phyloP scores from a whole-genome alignment of 2,888 invertebrate genomes.

The Callinectes sapidus region DNA sequence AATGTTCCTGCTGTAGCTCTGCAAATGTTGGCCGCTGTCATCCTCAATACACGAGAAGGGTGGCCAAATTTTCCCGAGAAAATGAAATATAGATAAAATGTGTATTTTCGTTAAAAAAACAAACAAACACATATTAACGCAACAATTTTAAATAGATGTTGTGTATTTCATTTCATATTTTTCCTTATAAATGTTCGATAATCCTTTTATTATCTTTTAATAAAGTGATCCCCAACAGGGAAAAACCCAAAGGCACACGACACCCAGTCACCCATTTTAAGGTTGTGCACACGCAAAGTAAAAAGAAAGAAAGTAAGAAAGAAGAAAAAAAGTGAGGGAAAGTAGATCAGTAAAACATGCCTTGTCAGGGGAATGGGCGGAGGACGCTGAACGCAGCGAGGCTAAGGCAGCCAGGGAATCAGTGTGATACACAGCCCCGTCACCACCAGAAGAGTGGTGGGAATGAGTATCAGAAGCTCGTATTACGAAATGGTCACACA shows the following conservation, averaged over 20 bases:
- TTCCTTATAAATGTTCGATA: slow-evolving; percentile 2
- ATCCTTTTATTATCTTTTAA: background rate
- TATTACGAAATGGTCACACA: background rate
- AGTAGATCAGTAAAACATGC: too few species aligned
- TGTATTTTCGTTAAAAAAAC: too few species aligned
- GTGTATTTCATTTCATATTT: background rate
- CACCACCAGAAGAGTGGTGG: background rate
- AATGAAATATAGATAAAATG: background rate
- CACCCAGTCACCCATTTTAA: background rate
- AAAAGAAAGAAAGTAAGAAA: too few species aligned
- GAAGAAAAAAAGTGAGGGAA: too few species aligned
- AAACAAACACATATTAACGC: too few species aligned
- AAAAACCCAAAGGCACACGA: background rate
- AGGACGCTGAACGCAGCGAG: background rate
- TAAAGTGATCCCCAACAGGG: slow-evolving; percentile 1
- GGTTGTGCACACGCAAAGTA: background rate
- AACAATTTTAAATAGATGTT: background rate
- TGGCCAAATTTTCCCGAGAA: background rate
- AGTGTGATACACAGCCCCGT: background rate
- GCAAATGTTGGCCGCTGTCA: background rate
- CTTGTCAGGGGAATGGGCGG: background rate
- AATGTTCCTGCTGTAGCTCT: background rate
- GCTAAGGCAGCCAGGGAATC: background rate
- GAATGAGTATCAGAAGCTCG: slow-evolving; percentile 16
- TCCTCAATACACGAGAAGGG: background rate